phyloP scores from a whole-genome alignment of 2,113 vertebrate genomes.

The Sphaerodactylus townsendi region DNA sequence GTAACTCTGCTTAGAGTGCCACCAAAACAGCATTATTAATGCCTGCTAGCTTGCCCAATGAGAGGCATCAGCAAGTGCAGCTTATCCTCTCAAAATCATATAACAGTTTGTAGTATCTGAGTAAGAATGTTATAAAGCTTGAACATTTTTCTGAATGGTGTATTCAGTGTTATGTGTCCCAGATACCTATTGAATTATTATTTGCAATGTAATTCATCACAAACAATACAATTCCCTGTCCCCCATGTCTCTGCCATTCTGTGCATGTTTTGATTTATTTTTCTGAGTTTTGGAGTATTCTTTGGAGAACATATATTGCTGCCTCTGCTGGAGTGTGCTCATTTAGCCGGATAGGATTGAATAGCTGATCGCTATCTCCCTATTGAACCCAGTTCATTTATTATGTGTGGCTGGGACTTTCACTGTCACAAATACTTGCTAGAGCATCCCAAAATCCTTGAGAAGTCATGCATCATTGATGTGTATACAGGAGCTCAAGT shows the following conservation, averaged over 20 bases:
- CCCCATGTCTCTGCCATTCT: background rate
- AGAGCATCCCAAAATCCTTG: background rate
- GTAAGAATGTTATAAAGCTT: background rate
- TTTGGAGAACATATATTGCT: background rate
- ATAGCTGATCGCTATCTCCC: background rate
- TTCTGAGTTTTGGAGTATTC: background rate
- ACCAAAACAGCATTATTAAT: background rate
- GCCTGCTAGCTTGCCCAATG: too few relatives aligned
- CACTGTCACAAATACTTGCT: background rate
- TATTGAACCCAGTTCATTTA: too few relatives aligned
- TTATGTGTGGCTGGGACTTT: background rate
- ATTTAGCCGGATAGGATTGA: background rate
- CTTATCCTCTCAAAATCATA: too few relatives aligned
- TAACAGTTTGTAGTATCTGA: background rate
- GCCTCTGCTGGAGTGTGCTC: background rate
- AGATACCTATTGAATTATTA: background rate
- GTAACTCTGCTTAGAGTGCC: too few relatives aligned
- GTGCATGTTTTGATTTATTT: background rate
- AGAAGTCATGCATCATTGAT: background rate
- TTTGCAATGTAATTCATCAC: background rate
- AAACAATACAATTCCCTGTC: too few relatives aligned
- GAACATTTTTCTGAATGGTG: background rate
- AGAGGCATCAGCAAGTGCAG: too few relatives aligned
- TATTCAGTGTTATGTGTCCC: background rate
- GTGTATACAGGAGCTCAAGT: background rate